These are phyloP conservation scores for Drepana falcataria DNA, from an alignment of 2,888 invertebrate species.

Conservation along the genomic window DNA sequence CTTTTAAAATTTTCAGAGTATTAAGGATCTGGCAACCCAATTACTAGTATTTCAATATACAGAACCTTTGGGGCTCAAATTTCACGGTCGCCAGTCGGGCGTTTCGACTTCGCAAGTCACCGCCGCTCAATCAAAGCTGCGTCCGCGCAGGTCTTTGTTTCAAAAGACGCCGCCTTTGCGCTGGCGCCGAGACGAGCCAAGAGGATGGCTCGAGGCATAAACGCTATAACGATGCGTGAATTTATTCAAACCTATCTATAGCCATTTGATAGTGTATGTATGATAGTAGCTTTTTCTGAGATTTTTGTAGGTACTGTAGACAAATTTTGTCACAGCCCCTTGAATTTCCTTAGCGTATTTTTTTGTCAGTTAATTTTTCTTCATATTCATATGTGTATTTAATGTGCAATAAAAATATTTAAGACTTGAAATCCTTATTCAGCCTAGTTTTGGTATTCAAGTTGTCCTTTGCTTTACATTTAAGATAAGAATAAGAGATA, in stretches of 20 bases:
- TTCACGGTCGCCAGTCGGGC: constrained; percentile 34
- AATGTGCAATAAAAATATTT: no score
- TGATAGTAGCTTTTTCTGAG: no score
- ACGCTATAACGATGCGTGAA: constrained; percentile 6
- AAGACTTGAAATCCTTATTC: no score
- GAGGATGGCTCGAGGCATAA: constrained; percentile 5
- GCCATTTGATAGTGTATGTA: neutral
- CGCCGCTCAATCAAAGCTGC: constrained; percentile 49
- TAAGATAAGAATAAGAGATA: no score
- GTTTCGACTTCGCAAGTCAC: constrained; percentile 54
- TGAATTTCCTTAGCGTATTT: no score
- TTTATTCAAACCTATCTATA: neutral
- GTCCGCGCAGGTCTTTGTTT: constrained; percentile 50
- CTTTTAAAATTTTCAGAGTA: no score
- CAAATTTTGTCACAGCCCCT: no score
- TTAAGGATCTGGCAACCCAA: neutral
- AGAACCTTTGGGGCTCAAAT: constrained; percentile 31
- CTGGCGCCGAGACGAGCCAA: constrained; percentile 36
- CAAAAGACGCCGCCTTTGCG: constrained; percentile 29
- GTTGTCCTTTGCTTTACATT: no score
- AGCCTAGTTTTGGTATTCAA: no score
- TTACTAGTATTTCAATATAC: constrained; percentile 15
- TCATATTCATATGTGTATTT: no score
- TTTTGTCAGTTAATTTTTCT: no score
- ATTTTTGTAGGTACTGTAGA: no score